Conservation (phyloP, 2,113 vertebrate genomes). For the Ancistrus triradiatus region DNA sequence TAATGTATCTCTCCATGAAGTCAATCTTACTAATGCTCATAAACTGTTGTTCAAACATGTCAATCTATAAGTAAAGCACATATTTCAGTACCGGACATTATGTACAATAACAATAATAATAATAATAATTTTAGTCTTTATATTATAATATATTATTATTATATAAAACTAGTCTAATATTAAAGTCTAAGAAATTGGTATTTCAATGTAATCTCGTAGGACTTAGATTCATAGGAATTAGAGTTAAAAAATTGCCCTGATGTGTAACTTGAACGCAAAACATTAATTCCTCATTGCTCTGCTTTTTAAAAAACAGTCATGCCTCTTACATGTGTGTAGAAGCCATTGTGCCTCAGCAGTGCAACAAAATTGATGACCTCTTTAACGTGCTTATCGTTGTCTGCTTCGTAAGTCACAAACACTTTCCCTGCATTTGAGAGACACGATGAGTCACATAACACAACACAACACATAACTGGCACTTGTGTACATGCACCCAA, state of each 20-base stretch:
- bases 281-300: neutral
- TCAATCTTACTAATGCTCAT: slow-evolving; percentile 77
- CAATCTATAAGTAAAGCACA: slow-evolving; percentile 59
- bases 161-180: too few species aligned
- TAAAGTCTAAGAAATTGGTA: too few species aligned
- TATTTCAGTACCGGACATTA: too few species aligned
- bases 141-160: too few species aligned
- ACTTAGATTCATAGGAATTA: too few species aligned
- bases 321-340: slow-evolving; percentile 67
- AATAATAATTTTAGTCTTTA: too few species aligned
- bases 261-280: too few species aligned
- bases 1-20: slow-evolving; percentile 77
- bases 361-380: slow-evolving; percentile 76
- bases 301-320: neutral
- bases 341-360: slow-evolving; percentile 73
- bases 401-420: slow-evolving; percentile 74
- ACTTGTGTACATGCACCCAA: neutral
- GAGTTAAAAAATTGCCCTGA: too few species aligned
- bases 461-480: neutral
- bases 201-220: too few species aligned
- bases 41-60: slow-evolving; percentile 75
- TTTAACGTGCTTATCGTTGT: slow-evolving; percentile 71
- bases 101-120: too few species aligned
- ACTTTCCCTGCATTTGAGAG: slow-evolving; percentile 60
- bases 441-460: neutral